Evolutionary conservation across 2,888 invertebrate species (phyloP).

Genomic region (Metopia argyrocephala): DNA sequence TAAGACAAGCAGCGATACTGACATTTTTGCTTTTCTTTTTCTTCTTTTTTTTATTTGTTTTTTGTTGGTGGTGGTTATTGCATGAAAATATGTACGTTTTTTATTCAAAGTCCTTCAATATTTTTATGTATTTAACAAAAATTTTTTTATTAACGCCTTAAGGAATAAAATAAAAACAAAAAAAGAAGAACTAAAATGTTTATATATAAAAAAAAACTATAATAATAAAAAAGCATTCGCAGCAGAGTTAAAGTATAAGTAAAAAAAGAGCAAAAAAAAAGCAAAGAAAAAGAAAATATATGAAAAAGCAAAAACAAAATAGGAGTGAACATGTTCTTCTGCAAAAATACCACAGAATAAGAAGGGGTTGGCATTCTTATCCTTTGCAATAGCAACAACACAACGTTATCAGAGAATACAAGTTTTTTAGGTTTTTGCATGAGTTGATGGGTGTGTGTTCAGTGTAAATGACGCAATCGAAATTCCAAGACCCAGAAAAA

Average conservation of each 20-base stretch:
- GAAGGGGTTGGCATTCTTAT: slow-evolving; percentile 16
- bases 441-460: not conserved
- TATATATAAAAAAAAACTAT: not conserved
- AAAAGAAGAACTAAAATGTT: no score
- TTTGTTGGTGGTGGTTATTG: slow-evolving; percentile 4
- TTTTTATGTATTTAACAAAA: not conserved
- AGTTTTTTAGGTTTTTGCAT: not conserved
- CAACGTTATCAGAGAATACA: not conserved
- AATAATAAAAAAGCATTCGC: not conserved
- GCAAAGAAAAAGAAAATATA: no score
- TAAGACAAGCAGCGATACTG: not conserved
- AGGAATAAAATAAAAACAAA: not conserved
- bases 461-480: slow-evolving; percentile 55
- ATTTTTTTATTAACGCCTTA: not conserved
- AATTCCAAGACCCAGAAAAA: slow-evolving; percentile 48
- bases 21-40: slow-evolving; percentile 1
- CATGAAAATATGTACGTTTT: slow-evolving; percentile 26
- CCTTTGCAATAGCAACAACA: not conserved
- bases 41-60: not conserved
- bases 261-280: no score
- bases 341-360: not conserved
- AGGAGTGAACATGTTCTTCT: slow-evolving; percentile 5
- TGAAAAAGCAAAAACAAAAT: not conserved
- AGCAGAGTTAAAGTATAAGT: not conserved
- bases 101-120: slow-evolving; percentile 39